Base-by-base conservation (phyloP, 2,888 invertebrate species). In the Dynastes tityus region DNA sequence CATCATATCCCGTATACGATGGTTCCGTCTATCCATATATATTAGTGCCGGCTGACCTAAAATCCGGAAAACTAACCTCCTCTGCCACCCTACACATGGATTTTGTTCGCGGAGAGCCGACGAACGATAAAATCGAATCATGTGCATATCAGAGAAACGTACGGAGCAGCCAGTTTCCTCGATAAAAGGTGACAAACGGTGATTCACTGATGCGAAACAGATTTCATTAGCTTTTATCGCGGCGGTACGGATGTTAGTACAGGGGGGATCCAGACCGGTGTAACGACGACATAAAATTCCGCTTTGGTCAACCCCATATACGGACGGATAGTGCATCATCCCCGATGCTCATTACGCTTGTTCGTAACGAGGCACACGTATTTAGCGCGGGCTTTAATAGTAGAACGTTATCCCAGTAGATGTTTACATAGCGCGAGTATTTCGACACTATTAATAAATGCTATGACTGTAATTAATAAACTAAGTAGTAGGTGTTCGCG, bases 11-110 rank as follows among this genome's bases (percentile, higher is more conserved):
- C 11, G 8, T 45, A 37, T 16, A 22, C 22, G 22, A 58, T 22
- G 55, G 55, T 9, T 22, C 65, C 65, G 55, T 32, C 8, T 37
- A 51, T 55, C 53, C 37, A 40, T 73, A 22, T 58, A 61, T 40
- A 74, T 74, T 61, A 74, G 58, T 74, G 61, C 61, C 63, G 45
- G 27, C 61, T 74, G 73, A 74, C 73, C 73, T 74, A 74, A 74
- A 74, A 74, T 74, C 58, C 73, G 63, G 73, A 45, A 74, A 74
- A 61, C 73, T 74, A 61, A 74, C 73, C 61, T 74, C n/a, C 16
- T 22, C 55, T n/a, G n/a, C 53, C 16, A 16, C 55, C 22, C 55
- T 58, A 22, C 22, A 53, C 13, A 27, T 3, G 27, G 68, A 51
- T 51, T 51, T 53, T 51, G 51, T 49, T 13, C 45, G 45, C 63